Percentiles rank a stretch among this genome's conserved stretches.
Conservation (phyloP, 2,113 vertebrate species). For the Cyprinodon brontotheroides region DNA sequence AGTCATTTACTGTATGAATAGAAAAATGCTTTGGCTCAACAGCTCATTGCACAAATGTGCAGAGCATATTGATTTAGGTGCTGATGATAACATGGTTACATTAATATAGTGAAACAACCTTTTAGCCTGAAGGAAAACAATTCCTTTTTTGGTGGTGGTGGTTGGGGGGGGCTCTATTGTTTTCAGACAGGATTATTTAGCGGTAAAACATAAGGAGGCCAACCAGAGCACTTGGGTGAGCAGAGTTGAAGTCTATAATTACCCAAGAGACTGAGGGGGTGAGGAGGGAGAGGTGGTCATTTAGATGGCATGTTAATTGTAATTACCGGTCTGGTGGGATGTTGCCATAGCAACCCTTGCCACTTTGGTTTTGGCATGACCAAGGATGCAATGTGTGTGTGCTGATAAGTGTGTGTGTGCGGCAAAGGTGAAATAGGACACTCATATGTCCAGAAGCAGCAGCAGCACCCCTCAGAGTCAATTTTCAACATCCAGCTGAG, state of each 20-base stretch:
- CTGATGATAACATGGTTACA: conserved; percentile 8
- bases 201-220: conserved; percentile 57
- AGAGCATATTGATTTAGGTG: conserved; percentile 47
- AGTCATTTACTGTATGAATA: conserved; percentile 1
- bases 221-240: conserved; percentile 46
- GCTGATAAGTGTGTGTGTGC: neutral
- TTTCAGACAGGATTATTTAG: conserved; percentile 57
- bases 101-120: conserved; percentile 46
- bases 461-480: conserved; percentile 6
- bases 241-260: conserved; percentile 65
- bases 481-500: conserved; percentile 8
- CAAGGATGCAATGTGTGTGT: conserved; percentile 22
- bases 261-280: conserved; percentile 52
- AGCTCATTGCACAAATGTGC: conserved; percentile 40
- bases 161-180: conserved; percentile 28
- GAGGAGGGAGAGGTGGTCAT: conserved; percentile 67
- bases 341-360: conserved; percentile 69
- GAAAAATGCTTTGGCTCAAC: conserved; percentile 18
- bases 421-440: conserved; percentile 13
- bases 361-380: conserved; percentile 54
- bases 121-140: conserved; percentile 43
- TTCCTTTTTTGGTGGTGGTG: conserved; percentile 4
- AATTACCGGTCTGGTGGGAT: conserved; percentile 72
- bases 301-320: conserved; percentile 76
- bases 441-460: conserved; percentile 16